Base-by-base conservation (phyloP, 1,140 invertebrate genomes). In the Panulirus ornatus region DNA sequence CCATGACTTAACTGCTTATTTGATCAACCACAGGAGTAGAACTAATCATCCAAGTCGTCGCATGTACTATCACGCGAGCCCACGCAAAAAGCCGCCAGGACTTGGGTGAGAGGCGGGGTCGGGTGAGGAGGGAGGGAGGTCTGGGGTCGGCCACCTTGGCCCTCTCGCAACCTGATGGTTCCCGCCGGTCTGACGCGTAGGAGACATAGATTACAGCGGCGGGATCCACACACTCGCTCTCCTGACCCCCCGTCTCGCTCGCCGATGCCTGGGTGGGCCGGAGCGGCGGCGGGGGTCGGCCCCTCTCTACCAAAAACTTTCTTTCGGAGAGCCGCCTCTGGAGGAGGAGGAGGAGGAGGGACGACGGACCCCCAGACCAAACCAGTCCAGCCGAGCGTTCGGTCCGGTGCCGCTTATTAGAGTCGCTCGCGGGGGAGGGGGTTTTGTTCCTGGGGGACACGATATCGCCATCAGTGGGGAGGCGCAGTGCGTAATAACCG, bases 391-490 rank as follows among this genome's bases (percentile, higher is more conserved):
- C 30, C 30, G 27, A 6, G 58, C n/a, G 30, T 66, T 66, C 58
- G 6, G 58, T 66, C 30, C 30, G 27, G n/a, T n/a, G n/a, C 6
- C 58, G 30, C 58, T 6, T 66, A 30, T 66, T 66, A 66, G 30
- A 66, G 27, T 66, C 58, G 22, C n/a, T 27, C 58, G n/a, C n/a
- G n/a, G n/a, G n/a, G n/a, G n/a, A n/a, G n/a, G n/a, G n/a, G 11
- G 58, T 30, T 66, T 66, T 66, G 30, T 66, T 66, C 30, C 58
- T 66, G n/a, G 8, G 27, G n/a, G n/a, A n/a, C 58, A 66, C 58
- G 58, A 66, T 66, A 66, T 66, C 58, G 58, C 58, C 27, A 66
- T 66, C 30, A 66, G 58, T 66, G 58, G n/a, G n/a, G n/a, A 66
- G 58, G 58, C n/a, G 58, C 27, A 22, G 58, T 66, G 27, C 3